phyloP scores from a whole-genome alignment of 2,113 vertebrate species.

The Pangasianodon hypophthalmus region DNA sequence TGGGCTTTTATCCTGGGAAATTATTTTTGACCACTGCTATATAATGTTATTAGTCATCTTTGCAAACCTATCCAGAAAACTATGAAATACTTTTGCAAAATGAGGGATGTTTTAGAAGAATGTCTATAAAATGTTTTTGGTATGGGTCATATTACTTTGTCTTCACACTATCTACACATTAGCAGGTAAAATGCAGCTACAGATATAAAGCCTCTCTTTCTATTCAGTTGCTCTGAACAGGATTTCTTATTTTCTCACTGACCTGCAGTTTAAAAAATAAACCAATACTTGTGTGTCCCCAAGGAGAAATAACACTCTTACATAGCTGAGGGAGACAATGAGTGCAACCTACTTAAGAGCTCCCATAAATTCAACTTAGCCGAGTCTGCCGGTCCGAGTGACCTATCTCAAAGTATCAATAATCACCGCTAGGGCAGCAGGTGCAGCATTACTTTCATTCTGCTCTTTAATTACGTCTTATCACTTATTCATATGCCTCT shows the following conservation, averaged over 20 bases:
- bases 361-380: slow-evolving; percentile 49
- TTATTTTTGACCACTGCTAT: not conserved
- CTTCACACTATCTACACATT: not conserved
- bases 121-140: not conserved
- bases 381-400: slow-evolving; percentile 29
- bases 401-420: slow-evolving; percentile 37
- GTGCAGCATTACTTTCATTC: slow-evolving; percentile 42
- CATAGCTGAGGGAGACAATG: slow-evolving; percentile 33
- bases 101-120: not conserved
- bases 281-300: slow-evolving; percentile 36
- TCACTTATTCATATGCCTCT: slow-evolving; percentile 38
- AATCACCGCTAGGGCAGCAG: slow-evolving; percentile 47
- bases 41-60: not conserved
- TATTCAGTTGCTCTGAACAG: not conserved
- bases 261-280: slow-evolving; percentile 23
- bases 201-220: not conserved
- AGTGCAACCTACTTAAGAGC: slow-evolving; percentile 36
- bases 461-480: slow-evolving; percentile 42
- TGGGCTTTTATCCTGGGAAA: not conserved
- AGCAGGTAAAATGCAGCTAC: not conserved
- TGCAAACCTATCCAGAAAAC: not conserved
- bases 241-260: slow-evolving; percentile 33
- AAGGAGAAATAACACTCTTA: slow-evolving; percentile 38
- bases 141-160: not conserved
- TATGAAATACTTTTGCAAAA: not conserved